Conservation (phyloP, 2,113 vertebrate genomes). For the Sylvilagus bachmani region DNA sequence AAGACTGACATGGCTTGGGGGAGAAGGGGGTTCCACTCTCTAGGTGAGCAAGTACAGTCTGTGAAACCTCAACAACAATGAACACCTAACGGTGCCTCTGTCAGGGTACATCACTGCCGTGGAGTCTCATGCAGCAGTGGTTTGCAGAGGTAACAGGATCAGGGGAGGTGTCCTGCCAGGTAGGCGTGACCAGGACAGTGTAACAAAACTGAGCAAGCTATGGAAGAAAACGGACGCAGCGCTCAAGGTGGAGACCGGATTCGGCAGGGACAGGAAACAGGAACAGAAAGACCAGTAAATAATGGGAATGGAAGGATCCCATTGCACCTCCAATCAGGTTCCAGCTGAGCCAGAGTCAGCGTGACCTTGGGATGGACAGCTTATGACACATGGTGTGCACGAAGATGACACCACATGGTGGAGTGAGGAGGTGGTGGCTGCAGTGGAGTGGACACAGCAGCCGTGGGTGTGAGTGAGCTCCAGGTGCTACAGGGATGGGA, state of each 20-base stretch:
- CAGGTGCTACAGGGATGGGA: neutral
- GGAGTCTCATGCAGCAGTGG: no score
- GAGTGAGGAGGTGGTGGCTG: neutral
- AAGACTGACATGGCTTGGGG: no score
- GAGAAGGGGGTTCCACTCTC: no score
- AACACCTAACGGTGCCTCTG: no score
- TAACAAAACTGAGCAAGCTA: neutral
- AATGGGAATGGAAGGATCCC: neutral
- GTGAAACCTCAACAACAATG: no score
- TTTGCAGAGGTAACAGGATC: no score
- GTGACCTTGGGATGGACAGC: neutral
- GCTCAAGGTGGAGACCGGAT: neutral
- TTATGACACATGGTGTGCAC: neutral
- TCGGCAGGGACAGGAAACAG: neutral
- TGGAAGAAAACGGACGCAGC: neutral
- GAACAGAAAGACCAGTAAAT: neutral
- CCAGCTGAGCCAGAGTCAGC: neutral
- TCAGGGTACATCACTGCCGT: no score
- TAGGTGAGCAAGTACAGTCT: no score
- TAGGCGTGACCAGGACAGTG: neutral
- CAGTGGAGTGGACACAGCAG: neutral
- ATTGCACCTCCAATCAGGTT: neutral
- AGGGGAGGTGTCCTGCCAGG: neutral
- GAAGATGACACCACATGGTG: neutral
- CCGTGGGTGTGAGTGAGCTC: neutral